phyloP scores from a whole-genome alignment of 2,113 vertebrate genomes.

The Neodon shergylaensis region DNA sequence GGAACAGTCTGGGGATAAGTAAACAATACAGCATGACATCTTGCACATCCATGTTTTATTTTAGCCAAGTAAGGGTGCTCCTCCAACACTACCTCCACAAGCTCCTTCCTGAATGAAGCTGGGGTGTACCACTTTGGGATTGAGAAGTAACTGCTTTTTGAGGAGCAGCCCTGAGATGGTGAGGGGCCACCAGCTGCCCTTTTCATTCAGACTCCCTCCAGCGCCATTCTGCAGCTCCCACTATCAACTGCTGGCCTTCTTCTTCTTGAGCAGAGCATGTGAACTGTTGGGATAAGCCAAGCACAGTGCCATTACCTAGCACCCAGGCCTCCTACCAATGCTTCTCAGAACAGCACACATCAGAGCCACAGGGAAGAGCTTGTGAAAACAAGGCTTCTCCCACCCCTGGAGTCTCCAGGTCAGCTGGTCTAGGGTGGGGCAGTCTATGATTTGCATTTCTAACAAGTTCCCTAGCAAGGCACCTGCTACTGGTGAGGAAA shows the following conservation, averaged over 20 bases:
- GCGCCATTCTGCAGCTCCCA: neutral
- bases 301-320: neutral
- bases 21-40: neutral
- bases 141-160: neutral
- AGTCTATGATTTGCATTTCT: neutral
- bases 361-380: neutral
- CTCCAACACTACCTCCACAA: neutral
- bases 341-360: rapidly evolving
- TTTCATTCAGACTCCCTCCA: neutral
- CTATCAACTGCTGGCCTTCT: neutral
- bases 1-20: neutral
- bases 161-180: neutral
- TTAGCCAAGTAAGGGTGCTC: conserved; percentile 11
- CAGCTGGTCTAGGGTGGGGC: neutral
- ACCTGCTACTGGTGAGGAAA: neutral
- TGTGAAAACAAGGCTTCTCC: neutral
- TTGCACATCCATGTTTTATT: neutral
- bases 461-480: neutral
- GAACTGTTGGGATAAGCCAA: neutral
- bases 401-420: neutral
- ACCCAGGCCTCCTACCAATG: neutral
- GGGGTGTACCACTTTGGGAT: neutral
- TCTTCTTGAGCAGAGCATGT: neutral
- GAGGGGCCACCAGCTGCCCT: neutral
- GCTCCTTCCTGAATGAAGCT: neutral